Percentiles rank a stretch among this genome's conserved stretches.
These are phyloP conservation scores for Drosophila gaucha DNA, from an alignment of 2,888 invertebrate genomes.

Conservation along the genomic window DNA sequence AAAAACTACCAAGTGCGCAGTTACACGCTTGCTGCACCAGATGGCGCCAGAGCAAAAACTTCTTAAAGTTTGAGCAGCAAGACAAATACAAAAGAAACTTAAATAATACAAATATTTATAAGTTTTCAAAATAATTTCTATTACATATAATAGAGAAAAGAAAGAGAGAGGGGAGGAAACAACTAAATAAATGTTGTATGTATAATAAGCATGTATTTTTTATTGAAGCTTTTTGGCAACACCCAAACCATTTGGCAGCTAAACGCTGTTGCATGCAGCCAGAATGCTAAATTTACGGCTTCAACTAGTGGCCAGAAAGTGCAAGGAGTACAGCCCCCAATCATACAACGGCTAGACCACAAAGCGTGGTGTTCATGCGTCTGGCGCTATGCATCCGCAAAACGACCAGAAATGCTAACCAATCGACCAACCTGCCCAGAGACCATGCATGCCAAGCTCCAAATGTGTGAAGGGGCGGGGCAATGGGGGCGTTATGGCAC, in stretches of 20 bases:
- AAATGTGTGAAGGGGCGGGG: background rate
- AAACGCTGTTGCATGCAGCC: background rate
- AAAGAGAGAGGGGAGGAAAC: too few relatives aligned
- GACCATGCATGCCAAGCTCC: slow-evolving; percentile 5
- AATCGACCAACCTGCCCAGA: slow-evolving; percentile 45
- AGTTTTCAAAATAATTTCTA: background rate
- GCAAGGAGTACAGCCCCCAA: slow-evolving; percentile 11
- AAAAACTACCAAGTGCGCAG: slow-evolving; percentile 10
- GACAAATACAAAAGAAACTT: background rate
- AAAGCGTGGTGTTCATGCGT: slow-evolving; percentile 56
- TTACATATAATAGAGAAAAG: background rate
- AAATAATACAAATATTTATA: background rate
- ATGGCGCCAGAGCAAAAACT: slow-evolving; percentile 41
- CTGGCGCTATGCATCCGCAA: slow-evolving; percentile 61
- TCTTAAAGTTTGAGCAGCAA: slow-evolving; percentile 13
- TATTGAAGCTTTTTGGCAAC: background rate
- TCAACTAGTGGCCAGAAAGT: background rate
- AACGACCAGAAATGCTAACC: slow-evolving; percentile 66
- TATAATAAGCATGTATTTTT: background rate
- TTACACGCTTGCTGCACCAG: slow-evolving; percentile 36
- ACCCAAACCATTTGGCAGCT: background rate
- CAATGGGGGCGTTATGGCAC: background rate
- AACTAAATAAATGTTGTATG: background rate
- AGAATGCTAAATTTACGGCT: background rate
- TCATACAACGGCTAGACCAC: slow-evolving; percentile 51